Evolutionary conservation across 2,797 vertebrate species (phyloP).

Genomic region (Protosalanx chinensis): DNA sequence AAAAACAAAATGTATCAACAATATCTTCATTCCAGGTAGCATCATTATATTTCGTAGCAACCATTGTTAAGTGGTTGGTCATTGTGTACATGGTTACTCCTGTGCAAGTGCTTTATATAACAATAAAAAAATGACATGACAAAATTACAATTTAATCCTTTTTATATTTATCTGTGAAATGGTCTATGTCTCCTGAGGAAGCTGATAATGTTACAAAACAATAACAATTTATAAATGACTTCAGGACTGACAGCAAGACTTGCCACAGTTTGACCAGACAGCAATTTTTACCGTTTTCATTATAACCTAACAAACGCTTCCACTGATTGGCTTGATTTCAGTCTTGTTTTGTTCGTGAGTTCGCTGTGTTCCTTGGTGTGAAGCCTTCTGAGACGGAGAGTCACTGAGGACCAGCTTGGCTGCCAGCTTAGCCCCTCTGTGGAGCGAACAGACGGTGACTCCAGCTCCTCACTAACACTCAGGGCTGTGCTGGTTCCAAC

Average conservation of each 20-base stretch:
- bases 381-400: constrained; percentile 6
- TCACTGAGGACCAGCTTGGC: constrained; percentile 8
- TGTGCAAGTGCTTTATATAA: constrained; percentile 61
- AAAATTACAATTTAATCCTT: neutral
- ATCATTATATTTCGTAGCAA: constrained; percentile 59
- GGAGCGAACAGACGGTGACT: neutral
- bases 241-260: too few species aligned
- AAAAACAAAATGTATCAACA: constrained; percentile 53
- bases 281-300: too few species aligned
- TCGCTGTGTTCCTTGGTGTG: neutral
- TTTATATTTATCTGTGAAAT: neutral
- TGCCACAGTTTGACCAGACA: too few species aligned
- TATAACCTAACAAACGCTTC: neutral
- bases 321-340: neutral
- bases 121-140: constrained; percentile 66
- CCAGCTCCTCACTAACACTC: neutral
- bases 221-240: too few species aligned
- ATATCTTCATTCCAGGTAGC: constrained; percentile 62
- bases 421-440: neutral
- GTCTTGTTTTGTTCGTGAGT: constrained; percentile 7
- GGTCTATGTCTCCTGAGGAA: neutral
- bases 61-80: constrained; percentile 77
- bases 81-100: constrained; percentile 65
- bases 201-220: too few species aligned
- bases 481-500: neutral